phyloP scores from a whole-genome alignment of 2,888 invertebrate genomes.

The Charanyca ferruginea region DNA sequence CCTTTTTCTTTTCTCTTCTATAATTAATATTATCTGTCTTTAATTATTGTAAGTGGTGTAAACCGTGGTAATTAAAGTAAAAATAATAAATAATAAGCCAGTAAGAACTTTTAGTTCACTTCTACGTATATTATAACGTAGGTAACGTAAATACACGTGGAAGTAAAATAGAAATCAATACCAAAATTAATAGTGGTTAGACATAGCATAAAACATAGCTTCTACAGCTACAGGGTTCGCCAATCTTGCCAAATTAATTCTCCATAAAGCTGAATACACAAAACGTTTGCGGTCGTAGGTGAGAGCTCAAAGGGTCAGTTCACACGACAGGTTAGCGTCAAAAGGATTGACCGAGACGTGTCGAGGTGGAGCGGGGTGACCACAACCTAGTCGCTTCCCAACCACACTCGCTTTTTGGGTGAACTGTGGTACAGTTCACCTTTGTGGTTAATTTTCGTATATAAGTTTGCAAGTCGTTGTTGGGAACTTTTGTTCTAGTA shows the following conservation, averaged over 20 bases:
- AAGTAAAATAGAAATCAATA: constrained; percentile 15
- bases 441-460: constrained; percentile 70
- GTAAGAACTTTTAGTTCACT: neutral
- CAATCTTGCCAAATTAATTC: constrained; percentile 70
- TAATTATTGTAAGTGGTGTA: no score
- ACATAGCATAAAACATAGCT: constrained; percentile 6
- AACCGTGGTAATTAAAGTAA: neutral
- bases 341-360: constrained; percentile 86
- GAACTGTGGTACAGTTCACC: constrained; percentile 63
- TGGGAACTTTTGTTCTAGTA: constrained; percentile 54
- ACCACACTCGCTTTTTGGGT: constrained; percentile 76
- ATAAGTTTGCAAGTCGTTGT: constrained; percentile 59
- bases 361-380: constrained; percentile 75
- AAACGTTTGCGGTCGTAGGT: constrained; percentile 88
- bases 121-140: no score
- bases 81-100: neutral
- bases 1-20: no score
- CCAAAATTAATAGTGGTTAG: neutral
- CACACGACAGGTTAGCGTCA: constrained; percentile 82
- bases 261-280: constrained; percentile 79
- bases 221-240: constrained; percentile 31
- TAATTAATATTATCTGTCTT: no score
- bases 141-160: neutral
- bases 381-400: constrained; percentile 80
- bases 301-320: constrained; percentile 87